Percentiles rank a stretch among this genome's conserved stretches.
phyloP scores from a whole-genome alignment of 2,888 invertebrate species.

The Diogma glabrata region DNA sequence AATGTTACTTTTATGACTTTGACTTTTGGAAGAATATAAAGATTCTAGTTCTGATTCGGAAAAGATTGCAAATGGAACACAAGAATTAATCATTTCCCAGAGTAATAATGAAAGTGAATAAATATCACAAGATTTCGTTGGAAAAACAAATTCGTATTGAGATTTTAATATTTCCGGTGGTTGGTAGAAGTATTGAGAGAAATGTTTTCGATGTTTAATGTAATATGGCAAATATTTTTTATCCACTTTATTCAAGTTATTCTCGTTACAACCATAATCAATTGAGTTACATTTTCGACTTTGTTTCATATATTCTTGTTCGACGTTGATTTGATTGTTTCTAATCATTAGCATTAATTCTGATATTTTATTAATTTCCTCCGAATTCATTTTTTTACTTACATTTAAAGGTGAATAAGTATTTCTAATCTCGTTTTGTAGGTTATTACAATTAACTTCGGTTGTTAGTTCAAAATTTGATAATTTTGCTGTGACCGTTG shows the following conservation, averaged over 20 bases:
- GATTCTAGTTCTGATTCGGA: conserved; percentile 18
- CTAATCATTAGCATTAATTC: background rate
- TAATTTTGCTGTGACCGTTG: conserved; percentile 34
- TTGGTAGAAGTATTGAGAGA: conserved; percentile 19
- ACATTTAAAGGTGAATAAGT: background rate
- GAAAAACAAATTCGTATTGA: conserved; percentile 17
- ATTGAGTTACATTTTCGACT: conserved; percentile 7
- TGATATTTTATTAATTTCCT: background rate
- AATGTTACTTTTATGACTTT: conserved; percentile 8
- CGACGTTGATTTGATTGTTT: background rate
- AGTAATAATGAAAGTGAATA: conserved; percentile 19
- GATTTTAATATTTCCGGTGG: conserved; percentile 18
- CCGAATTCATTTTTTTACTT: background rate
- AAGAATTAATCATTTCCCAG: conserved; percentile 20
- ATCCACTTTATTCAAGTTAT: background rate
- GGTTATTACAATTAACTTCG: conserved; percentile 12
- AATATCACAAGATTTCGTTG: conserved; percentile 18
- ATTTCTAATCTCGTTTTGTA: conserved; percentile 10
- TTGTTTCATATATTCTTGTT: conserved; percentile 2
- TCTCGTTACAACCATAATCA: too few species aligned
- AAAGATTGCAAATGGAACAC: conserved; percentile 19
- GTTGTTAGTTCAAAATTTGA: conserved; percentile 34
- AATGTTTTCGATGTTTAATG: conserved; percentile 18
- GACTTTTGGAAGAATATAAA: conserved; percentile 12
- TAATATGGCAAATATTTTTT: conserved; percentile 17